Evolutionary conservation across 2,888 invertebrate species (phyloP).

Genomic region (Lasioglossum morio): DNA sequence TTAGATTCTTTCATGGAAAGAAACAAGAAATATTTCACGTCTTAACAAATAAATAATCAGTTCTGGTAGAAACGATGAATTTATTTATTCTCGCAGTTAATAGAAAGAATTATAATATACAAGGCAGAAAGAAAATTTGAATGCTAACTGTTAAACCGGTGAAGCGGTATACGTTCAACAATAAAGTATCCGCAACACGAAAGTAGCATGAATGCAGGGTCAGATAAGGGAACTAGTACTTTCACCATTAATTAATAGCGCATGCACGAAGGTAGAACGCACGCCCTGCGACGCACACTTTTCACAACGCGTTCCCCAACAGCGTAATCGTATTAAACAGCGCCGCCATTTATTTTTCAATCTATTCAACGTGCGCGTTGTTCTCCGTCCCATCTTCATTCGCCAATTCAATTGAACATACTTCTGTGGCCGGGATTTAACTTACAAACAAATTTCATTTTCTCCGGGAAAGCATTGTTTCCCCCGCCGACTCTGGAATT

Average conservation of each 20-base stretch:
- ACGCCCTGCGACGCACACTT: constrained; percentile 20
- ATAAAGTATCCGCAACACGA: not conserved
- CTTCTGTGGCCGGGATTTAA: not conserved
- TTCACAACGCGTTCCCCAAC: constrained; percentile 11
- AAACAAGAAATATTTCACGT: too few relatives aligned
- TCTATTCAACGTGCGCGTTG: not conserved
- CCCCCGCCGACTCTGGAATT: not conserved
- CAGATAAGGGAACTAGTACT: constrained; percentile 57
- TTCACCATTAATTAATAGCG: constrained; percentile 69
- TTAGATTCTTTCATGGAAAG: too few relatives aligned
- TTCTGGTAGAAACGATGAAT: not conserved
- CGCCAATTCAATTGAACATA: not conserved
- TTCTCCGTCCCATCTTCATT: not conserved
- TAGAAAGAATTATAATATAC: not conserved
- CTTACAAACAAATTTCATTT: constrained; percentile 38
- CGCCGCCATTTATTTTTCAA: constrained; percentile 14
- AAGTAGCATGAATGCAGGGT: constrained; percentile 30
- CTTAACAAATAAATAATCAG: not conserved
- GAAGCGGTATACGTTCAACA: not conserved
- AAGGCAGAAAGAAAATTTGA: not conserved
- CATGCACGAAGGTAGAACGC: constrained; percentile 34
- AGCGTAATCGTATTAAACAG: constrained; percentile 17
- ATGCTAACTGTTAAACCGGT: not conserved
- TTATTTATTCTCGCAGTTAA: not conserved
- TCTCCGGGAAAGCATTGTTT: constrained; percentile 2